Conservation (phyloP, 2,797 vertebrate genomes). For the Chromis chromis region DNA sequence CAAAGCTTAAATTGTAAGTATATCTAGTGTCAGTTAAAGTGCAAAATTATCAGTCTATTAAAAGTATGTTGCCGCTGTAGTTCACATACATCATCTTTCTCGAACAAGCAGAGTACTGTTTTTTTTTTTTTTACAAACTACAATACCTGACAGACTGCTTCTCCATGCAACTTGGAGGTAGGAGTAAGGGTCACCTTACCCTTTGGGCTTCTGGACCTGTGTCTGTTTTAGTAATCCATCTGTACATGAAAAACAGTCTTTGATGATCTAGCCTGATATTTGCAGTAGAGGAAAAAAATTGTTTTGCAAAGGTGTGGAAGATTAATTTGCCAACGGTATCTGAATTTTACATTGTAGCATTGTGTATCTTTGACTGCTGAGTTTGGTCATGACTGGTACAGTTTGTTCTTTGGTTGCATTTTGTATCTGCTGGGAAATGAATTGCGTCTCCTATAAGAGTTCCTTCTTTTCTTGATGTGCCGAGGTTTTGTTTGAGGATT, state of each 20-base stretch:
- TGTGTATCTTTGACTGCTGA: background rate
- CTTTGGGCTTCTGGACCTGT: too few species aligned
- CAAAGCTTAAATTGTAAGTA: background rate
- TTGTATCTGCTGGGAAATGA: background rate
- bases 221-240: too few species aligned
- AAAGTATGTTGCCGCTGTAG: too few species aligned
- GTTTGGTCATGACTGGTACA: background rate
- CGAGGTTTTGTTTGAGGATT: background rate
- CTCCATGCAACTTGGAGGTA: too few species aligned
- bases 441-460: background rate
- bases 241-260: background rate
- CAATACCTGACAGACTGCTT: too few species aligned
- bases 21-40: background rate
- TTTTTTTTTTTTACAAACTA: too few species aligned
- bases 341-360: background rate
- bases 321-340: background rate
- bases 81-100: too few species aligned
- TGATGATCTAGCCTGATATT: background rate
- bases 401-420: background rate
- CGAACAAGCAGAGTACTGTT: too few species aligned
- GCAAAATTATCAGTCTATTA: too few species aligned
- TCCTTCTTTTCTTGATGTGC: too few species aligned
- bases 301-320: background rate
- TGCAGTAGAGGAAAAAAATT: background rate
- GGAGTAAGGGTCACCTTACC: too few species aligned